Conservation (phyloP, 2,888 invertebrate genomes). For the Autographa pulchrina region DNA sequence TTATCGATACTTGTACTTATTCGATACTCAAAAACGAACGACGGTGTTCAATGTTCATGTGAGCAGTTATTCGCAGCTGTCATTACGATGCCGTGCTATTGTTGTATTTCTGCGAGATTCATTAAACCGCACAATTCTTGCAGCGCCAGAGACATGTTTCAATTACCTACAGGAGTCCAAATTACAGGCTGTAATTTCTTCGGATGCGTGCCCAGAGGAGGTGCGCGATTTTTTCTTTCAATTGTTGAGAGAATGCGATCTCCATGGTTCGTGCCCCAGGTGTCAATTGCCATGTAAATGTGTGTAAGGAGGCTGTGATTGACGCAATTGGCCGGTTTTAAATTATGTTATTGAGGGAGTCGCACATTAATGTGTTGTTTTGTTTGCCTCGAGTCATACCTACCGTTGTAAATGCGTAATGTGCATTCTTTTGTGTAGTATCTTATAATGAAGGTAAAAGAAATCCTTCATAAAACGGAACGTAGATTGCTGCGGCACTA, state of each 20-base stretch:
- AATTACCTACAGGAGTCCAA: conserved; percentile 70
- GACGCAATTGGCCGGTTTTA: conserved; percentile 62
- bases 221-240: conserved; percentile 38
- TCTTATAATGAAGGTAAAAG: conserved; percentile 22
- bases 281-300: conserved; percentile 78
- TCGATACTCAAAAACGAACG: conserved; percentile 56
- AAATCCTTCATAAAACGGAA: neutral
- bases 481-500: neutral
- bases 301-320: conserved; percentile 65
- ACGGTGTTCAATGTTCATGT: conserved; percentile 24
- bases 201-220: conserved; percentile 55
- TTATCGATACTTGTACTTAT: conserved; percentile 57
- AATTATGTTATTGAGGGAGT: conserved; percentile 71
- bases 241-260: conserved; percentile 49
- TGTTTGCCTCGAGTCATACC: conserved; percentile 38
- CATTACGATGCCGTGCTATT: conserved; percentile 42
- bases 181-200: conserved; percentile 67
- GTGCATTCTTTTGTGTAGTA: conserved; percentile 21
- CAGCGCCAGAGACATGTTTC: conserved; percentile 65
- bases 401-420: conserved; percentile 20
- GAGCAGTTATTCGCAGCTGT: conserved; percentile 27
- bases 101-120: conserved; percentile 49
- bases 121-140: conserved; percentile 50
- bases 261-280: conserved; percentile 66
- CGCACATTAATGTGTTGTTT: conserved; percentile 56